These are phyloP conservation scores for Pomatorhinus ruficollis DNA, from an alignment of 2,113 vertebrate species.

Conservation along the genomic window DNA sequence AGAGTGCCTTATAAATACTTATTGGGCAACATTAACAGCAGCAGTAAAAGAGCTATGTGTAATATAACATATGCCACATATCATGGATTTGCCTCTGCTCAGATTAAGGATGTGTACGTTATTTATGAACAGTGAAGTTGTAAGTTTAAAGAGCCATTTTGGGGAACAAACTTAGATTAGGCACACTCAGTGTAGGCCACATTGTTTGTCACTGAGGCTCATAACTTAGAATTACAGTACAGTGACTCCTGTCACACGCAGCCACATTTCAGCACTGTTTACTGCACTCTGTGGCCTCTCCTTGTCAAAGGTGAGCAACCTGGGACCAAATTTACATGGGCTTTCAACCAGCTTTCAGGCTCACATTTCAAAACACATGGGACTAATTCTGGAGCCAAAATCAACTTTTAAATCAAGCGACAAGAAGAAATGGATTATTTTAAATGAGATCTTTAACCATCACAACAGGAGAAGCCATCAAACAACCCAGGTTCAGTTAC, in stretches of 20 bases:
- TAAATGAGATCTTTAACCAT: constrained; percentile 66
- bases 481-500: not conserved
- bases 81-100: not conserved
- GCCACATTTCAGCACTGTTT: constrained; percentile 46
- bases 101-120: not conserved
- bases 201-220: not conserved
- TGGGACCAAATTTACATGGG: constrained; percentile 41
- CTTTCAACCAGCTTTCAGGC: constrained; percentile 27
- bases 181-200: not conserved
- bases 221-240: not conserved
- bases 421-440: constrained; percentile 69
- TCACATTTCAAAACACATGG: constrained; percentile 72
- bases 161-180: constrained; percentile 1
- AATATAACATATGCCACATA: not conserved
- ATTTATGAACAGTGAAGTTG: constrained; percentile 37
- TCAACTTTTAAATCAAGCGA: constrained; percentile 61
- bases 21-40: not conserved
- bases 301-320: constrained; percentile 41
- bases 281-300: not conserved
- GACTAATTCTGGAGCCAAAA: constrained; percentile 74
- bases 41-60: not conserved
- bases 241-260: not conserved
- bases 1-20: not conserved
- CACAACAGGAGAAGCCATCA: constrained; percentile 65
- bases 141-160: constrained; percentile 27